These are phyloP conservation scores for Acanthurus tractus DNA, from an alignment of 2,797 vertebrate species.

Conservation along the genomic window DNA sequence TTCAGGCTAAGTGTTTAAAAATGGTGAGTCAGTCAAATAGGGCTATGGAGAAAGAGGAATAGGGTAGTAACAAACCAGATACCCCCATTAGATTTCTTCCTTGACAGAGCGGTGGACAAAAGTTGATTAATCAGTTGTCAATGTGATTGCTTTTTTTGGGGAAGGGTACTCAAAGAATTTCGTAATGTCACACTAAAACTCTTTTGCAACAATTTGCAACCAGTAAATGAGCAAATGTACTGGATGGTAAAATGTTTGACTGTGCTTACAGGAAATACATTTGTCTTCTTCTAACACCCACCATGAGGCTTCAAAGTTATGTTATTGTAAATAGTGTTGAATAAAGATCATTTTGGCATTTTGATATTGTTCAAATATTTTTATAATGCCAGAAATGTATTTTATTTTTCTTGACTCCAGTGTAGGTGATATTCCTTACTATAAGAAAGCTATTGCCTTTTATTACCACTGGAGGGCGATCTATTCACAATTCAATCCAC, in stretches of 20 bases:
- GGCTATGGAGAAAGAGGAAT: background rate
- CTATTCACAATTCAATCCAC: background rate
- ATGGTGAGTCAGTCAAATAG: slow-evolving; percentile 18
- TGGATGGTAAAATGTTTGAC: slow-evolving; percentile 19
- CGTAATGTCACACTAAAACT: background rate
- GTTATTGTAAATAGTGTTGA: slow-evolving; percentile 53
- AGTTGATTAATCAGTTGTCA: slow-evolving; percentile 17
- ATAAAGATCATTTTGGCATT: slow-evolving; percentile 59
- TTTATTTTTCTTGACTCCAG: background rate
- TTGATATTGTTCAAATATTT: slow-evolving; percentile 5
- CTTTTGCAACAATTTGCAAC: slow-evolving; percentile 21
- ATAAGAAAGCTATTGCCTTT: background rate
- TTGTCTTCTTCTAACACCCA: slow-evolving; percentile 12
- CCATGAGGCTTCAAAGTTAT: slow-evolving; percentile 8
- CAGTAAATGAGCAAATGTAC: background rate
- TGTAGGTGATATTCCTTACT: background rate
- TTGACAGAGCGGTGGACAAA: slow-evolving; percentile 19
- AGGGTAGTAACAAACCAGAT: slow-evolving; percentile 7
- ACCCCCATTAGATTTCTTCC: slow-evolving; percentile 6
- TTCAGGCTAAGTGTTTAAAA: slow-evolving; percentile 31
- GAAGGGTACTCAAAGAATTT: background rate
- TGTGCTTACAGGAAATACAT: background rate
- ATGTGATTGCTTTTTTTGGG: slow-evolving; percentile 12
- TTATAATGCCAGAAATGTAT: slow-evolving; percentile 1
- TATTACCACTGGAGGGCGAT: slow-evolving; percentile 40